Conservation (phyloP, 2,888 invertebrate genomes). For the Mallateleia sp. region DNA sequence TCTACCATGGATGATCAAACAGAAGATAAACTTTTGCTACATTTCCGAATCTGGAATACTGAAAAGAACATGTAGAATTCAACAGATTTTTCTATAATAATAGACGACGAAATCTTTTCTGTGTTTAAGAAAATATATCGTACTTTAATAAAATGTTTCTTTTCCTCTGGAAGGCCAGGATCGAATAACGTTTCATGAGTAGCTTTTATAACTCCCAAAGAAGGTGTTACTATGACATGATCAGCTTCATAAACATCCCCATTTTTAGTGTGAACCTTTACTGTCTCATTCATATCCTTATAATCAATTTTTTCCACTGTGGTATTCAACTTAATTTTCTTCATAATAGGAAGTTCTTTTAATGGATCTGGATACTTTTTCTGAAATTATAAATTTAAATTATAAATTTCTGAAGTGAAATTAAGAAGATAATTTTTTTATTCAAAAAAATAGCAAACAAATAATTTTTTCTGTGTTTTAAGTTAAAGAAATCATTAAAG, state of each 20-base stretch:
- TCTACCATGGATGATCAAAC: slow-evolving; percentile 93
- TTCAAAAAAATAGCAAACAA: too few relatives aligned
- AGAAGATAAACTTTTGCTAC: slow-evolving; percentile 93
- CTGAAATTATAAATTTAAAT: slow-evolving; percentile 77
- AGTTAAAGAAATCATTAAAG: too few relatives aligned
- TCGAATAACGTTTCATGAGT: slow-evolving; percentile 90
- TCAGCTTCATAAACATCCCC: slow-evolving; percentile 91
- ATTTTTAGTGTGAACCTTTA: slow-evolving; percentile 89
- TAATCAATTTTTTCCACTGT: slow-evolving; percentile 85
- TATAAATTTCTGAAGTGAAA: too few relatives aligned
- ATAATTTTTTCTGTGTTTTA: too few relatives aligned
- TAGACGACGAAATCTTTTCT: too few relatives aligned
- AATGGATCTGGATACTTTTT: slow-evolving; percentile 85
- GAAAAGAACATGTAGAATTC: slow-evolving; percentile 71
- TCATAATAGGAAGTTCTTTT: slow-evolving; percentile 84
- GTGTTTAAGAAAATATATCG: slow-evolving; percentile 31
- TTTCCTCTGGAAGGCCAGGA: slow-evolving; percentile 91
- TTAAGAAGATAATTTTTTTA: too few relatives aligned
- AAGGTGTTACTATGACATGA: slow-evolving; percentile 93
- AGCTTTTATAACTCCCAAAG: slow-evolving; percentile 93
- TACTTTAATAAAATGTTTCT: slow-evolving; percentile 90
- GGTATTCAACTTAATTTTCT: slow-evolving; percentile 83
- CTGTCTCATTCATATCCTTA: slow-evolving; percentile 65
- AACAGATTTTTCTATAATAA: too few relatives aligned
- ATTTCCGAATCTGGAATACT: slow-evolving; percentile 92